phyloP scores from a whole-genome alignment of 2,888 invertebrate species.

The Ormyrus pomaceus region DNA sequence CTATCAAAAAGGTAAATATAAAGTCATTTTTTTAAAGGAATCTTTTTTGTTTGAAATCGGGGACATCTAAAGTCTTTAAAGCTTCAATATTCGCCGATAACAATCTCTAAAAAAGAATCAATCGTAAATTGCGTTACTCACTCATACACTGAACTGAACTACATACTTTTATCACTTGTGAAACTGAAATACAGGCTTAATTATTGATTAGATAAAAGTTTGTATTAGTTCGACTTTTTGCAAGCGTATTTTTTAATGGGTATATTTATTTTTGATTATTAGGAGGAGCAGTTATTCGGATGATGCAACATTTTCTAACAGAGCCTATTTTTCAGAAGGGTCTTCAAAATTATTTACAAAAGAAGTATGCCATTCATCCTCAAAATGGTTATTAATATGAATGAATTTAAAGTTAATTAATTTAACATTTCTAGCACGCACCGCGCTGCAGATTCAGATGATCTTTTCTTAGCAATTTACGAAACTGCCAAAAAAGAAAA shows the following conservation, averaged over 20 bases:
- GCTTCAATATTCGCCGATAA: conserved; percentile 17
- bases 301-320: conserved; percentile 78
- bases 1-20: conserved; percentile 78
- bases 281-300: conserved; percentile 77
- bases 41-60: conserved; percentile 4
- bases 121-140: conserved; percentile 15
- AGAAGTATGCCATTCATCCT: conserved; percentile 58
- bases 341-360: conserved; percentile 60
- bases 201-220: conserved; percentile 48
- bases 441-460: conserved; percentile 31
- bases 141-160: conserved; percentile 1
- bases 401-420: background rate
- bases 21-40: conserved; percentile 16
- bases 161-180: conserved; percentile 6
- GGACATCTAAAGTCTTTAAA: conserved; percentile 40
- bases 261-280: conserved; percentile 22
- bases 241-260: background rate
- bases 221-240: background rate
- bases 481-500: background rate
- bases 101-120: conserved; percentile 25
- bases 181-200: conserved; percentile 22
- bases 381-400: too few relatives aligned
- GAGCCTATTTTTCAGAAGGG: conserved; percentile 80
- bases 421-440: conserved; percentile 13
- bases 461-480: conserved; percentile 45